These are phyloP conservation scores for Sarcophaga subvicina DNA, from an alignment of 2,888 invertebrate species.

Conservation along the genomic window DNA sequence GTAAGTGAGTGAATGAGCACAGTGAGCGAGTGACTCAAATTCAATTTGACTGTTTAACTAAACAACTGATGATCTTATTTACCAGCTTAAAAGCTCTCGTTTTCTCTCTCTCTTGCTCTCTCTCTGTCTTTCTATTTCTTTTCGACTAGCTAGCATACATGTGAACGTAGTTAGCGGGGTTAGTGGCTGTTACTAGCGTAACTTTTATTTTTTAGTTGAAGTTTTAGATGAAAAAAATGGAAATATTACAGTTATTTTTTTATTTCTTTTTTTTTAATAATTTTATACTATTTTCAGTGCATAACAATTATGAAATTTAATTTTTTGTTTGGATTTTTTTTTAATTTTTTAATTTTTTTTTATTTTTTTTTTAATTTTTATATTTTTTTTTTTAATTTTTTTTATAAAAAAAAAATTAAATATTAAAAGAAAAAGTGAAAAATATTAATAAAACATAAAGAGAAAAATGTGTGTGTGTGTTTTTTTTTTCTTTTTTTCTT, in stretches of 20 bases:
- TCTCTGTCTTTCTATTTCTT: constrained; percentile 24
- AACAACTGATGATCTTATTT: background rate
- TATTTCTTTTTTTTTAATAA: background rate
- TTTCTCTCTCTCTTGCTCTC: constrained; percentile 38
- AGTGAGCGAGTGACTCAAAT: background rate
- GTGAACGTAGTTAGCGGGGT: constrained; percentile 5
- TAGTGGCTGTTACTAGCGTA: constrained; percentile 54
- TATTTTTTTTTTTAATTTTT: background rate
- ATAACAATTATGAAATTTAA: constrained; percentile 67
- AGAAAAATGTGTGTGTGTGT: constrained; percentile 40
- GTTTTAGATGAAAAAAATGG: constrained; percentile 52
- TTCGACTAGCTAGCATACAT: background rate
- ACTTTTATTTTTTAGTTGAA: constrained; percentile 50
- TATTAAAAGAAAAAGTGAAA: constrained; percentile 55
- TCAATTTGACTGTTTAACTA: background rate
- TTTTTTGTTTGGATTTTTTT: background rate
- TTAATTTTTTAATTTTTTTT: constrained; percentile 9
- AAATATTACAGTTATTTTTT: constrained; percentile 60
- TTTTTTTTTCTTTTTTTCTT: background rate
- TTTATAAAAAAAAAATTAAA: background rate
- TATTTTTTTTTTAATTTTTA: background rate
- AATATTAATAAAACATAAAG: constrained; percentile 29
- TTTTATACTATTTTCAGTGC: constrained; percentile 63
- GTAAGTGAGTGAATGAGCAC: background rate
- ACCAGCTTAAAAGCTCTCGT: background rate